These are phyloP conservation scores for Meteorus cinctellus DNA, from an alignment of 2,888 invertebrate genomes.

Conservation along the genomic window DNA sequence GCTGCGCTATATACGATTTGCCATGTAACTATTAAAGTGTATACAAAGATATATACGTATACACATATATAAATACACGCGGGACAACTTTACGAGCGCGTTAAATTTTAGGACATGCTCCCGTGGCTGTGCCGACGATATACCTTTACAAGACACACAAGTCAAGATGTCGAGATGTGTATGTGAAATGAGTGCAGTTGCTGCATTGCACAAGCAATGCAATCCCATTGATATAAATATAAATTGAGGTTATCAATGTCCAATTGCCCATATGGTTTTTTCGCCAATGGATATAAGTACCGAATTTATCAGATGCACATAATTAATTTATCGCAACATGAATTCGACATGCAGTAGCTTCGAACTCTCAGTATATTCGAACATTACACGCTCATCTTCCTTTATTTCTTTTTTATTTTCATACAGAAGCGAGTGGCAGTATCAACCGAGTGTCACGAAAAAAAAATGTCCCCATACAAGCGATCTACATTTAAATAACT, in stretches of 20 bases:
- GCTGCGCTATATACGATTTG: background rate
- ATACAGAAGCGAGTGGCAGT: background rate
- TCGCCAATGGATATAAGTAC: slow-evolving; percentile 17
- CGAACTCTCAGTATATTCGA: background rate
- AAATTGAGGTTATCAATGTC: slow-evolving; percentile 39
- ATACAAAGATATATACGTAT: background rate
- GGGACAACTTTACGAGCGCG: slow-evolving; percentile 48
- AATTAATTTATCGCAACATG: slow-evolving; percentile 38
- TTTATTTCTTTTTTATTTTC: background rate
- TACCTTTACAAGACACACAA: slow-evolving; percentile 26
- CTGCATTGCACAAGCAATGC: background rate
- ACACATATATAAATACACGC: slow-evolving; percentile 1
- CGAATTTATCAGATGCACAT: slow-evolving; percentile 36
- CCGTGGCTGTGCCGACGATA: slow-evolving; percentile 36
- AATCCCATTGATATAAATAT: slow-evolving; percentile 35
- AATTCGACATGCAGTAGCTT: background rate
- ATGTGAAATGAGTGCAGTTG: background rate
- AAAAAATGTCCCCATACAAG: slow-evolving; percentile 34
- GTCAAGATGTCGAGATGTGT: slow-evolving; percentile 19
- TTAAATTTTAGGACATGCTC: slow-evolving; percentile 52
- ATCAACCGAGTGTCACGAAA: background rate
- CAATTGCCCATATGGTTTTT: slow-evolving; percentile 7
- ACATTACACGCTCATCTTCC: background rate
- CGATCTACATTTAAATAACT: slow-evolving; percentile 60
- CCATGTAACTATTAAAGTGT: slow-evolving; percentile 15